A percentile compares a stretch with the other conserved stretches of the same genome.
phyloP scores from a whole-genome alignment of 2,797 vertebrate genomes.

The Coluber constrictor region DNA sequence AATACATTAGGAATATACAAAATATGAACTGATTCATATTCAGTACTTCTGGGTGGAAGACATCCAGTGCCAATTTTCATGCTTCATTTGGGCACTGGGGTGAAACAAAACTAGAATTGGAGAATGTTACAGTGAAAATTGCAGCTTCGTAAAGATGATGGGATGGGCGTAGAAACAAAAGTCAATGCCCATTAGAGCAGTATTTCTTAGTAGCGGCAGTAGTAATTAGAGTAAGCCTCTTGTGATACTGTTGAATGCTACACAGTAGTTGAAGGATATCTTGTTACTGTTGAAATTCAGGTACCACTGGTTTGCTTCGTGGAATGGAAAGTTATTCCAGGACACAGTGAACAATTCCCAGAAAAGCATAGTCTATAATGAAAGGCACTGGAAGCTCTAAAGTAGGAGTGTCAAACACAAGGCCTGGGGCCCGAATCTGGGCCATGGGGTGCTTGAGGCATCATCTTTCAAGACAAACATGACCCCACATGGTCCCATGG shows the following conservation, averaged over 20 bases:
- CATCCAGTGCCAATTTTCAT: not conserved
- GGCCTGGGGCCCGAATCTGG: too few relatives aligned
- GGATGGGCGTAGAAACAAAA: conserved; percentile 38
- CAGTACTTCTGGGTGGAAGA: not conserved
- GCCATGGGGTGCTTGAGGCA: too few relatives aligned
- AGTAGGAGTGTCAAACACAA: conserved; percentile 75
- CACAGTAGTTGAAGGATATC: conserved; percentile 26
- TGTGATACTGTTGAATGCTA: conserved; percentile 41
- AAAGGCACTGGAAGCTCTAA: conserved; percentile 86
- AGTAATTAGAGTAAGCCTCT: conserved; percentile 28
- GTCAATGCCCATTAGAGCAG: conserved; percentile 6
- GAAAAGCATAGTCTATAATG: conserved; percentile 64
- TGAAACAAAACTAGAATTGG: conserved; percentile 4
- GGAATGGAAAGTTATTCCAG: conserved; percentile 56
- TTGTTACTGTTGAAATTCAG: conserved; percentile 55
- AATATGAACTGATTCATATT: not conserved
- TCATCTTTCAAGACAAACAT: too few relatives aligned
- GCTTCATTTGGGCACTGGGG: conserved; percentile 18
- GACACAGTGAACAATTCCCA: conserved; percentile 27
- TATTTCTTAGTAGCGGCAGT: conserved; percentile 46
- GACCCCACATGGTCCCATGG: too few relatives aligned
- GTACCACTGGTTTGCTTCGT: conserved; percentile 48
- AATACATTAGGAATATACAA: too few relatives aligned
- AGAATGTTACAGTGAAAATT: conserved; percentile 35
- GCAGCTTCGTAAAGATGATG: conserved; percentile 47